phyloP scores from a whole-genome alignment of 2,797 vertebrate species.

The Pseudocheirus occidentalis region DNA sequence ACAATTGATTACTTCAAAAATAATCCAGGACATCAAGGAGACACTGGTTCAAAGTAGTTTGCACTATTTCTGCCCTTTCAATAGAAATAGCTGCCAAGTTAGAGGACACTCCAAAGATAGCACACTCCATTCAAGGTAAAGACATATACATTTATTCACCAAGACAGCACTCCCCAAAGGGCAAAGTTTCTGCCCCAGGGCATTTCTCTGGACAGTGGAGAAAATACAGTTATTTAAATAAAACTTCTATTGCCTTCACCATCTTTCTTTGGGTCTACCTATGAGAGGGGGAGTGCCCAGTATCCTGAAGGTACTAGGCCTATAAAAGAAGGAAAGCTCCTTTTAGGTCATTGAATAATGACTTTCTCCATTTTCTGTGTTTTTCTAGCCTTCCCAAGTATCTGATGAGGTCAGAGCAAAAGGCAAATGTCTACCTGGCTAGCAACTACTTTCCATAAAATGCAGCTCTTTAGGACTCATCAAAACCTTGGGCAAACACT shows the following conservation, averaged over 20 bases:
- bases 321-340: not conserved
- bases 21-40: constrained; percentile 49
- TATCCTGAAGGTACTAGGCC: not conserved
- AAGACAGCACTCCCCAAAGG: constrained; percentile 52
- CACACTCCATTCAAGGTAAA: constrained; percentile 40
- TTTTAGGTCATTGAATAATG: not conserved
- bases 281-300: not conserved
- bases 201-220: constrained; percentile 38
- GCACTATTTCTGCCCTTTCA: constrained; percentile 24
- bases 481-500: not conserved
- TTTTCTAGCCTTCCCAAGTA: not conserved
- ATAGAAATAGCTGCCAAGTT: constrained; percentile 38
- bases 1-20: constrained; percentile 34
- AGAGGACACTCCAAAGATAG: constrained; percentile 49
- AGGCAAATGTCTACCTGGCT: not conserved
- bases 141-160: constrained; percentile 57
- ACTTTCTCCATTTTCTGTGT: not conserved
- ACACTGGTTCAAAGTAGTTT: constrained; percentile 40
- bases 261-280: constrained; percentile 45
- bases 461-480: not conserved
- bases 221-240: constrained; percentile 67
- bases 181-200: constrained; percentile 51
- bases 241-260: constrained; percentile 33
- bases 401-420: constrained; percentile 9
- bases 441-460: not conserved